These are phyloP conservation scores for Graphium colonna DNA, from an alignment of 2,888 invertebrate genomes.

Conservation along the genomic window DNA sequence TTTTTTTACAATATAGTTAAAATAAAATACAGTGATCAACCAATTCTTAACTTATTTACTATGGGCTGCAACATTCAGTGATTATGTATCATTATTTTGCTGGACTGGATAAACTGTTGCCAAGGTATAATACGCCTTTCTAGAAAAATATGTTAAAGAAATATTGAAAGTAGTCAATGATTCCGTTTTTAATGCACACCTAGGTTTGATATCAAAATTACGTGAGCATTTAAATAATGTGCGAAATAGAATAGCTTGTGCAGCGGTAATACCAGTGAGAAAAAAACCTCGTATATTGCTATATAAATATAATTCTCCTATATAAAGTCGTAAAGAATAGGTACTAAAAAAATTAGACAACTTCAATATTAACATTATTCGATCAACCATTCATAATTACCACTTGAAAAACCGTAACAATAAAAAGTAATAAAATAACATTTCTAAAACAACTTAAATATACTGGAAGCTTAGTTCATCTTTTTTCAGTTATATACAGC, in stretches of 20 bases:
- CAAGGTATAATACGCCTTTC: not conserved
- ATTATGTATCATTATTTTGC: not conserved
- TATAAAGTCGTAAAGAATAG: not conserved
- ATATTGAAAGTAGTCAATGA: not conserved
- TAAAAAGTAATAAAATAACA: not conserved
- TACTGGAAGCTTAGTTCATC: not conserved
- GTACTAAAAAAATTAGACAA: not conserved
- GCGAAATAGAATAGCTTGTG: not conserved
- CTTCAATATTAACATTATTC: not conserved
- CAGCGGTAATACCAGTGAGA: not conserved
- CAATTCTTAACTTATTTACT: not conserved
- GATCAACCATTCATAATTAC: too few species aligned
- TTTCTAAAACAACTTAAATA: not conserved
- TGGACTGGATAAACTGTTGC: not conserved
- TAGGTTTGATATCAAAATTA: not conserved
- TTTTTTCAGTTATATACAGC: not conserved
- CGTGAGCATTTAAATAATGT: not conserved
- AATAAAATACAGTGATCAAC: not conserved
- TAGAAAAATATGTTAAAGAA: not conserved
- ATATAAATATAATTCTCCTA: not conserved
- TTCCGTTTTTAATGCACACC: not conserved
- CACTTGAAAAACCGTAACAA: not conserved
- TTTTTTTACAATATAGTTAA: not conserved
- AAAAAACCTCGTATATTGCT: not conserved
- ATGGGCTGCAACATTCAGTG: not conserved